phyloP scores from a whole-genome alignment of 2,113 vertebrate species.

The Malurus elegans region DNA sequence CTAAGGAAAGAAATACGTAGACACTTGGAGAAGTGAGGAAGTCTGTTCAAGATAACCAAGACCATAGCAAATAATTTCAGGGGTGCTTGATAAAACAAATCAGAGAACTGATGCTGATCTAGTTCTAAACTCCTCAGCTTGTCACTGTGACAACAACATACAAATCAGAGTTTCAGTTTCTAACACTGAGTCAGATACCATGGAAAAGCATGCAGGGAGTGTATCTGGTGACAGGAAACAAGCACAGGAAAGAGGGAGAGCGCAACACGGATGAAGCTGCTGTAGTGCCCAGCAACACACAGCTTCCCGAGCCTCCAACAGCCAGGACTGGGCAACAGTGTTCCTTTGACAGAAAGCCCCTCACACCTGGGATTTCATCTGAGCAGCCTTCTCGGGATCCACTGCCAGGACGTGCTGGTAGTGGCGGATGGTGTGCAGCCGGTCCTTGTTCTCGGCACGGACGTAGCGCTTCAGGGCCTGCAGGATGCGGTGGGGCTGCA shows the following conservation, averaged over 20 bases:
- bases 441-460: conserved; percentile 94
- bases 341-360: background rate
- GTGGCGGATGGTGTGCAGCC: conserved; percentile 93
- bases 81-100: background rate
- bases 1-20: background rate
- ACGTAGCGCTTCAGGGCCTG: conserved; percentile 91
- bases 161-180: background rate
- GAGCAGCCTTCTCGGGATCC: conserved; percentile 94
- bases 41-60: background rate
- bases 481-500: conserved; percentile 91
- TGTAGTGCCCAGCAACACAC: background rate
- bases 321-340: background rate
- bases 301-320: background rate
- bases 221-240: background rate
- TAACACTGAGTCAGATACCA: background rate
- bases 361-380: conserved; percentile 96
- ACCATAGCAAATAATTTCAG: background rate
- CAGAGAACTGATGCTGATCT: background rate
- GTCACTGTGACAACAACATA: background rate
- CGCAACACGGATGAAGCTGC: background rate
- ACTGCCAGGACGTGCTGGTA: conserved; percentile 97
- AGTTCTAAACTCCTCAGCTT: background rate
- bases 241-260: background rate
- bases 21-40: background rate
- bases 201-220: background rate